These are phyloP conservation scores for Lamellibrachia columna DNA, from an alignment of 2,888 invertebrate species.

Conservation along the genomic window DNA sequence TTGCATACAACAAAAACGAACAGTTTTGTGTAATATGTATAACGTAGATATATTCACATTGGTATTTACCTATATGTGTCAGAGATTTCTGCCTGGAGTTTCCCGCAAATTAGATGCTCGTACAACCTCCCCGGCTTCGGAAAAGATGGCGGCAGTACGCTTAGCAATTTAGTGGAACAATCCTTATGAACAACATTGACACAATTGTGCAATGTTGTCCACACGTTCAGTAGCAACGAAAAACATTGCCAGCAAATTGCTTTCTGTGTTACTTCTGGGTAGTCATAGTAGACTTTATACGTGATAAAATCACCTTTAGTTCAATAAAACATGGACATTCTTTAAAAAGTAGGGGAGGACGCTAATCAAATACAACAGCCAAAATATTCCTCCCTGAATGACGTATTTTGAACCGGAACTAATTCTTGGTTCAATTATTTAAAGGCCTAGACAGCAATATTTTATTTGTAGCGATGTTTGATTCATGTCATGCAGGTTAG, in stretches of 20 bases:
- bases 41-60: not conserved
- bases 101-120: not conserved
- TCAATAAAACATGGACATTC: not conserved
- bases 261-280: not conserved
- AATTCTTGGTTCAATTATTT: not conserved
- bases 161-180: constrained; percentile 11
- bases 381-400: not conserved
- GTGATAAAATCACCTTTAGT: not conserved
- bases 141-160: not conserved
- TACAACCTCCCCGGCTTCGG: not conserved
- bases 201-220: not conserved
- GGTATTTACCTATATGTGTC: not conserved
- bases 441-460: not conserved
- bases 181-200: not conserved
- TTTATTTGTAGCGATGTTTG: not conserved
- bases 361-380: not conserved
- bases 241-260: not conserved
- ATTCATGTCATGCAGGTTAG: not conserved
- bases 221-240: not conserved
- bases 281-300: not conserved
- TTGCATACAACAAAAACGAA: not conserved
- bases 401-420: not conserved
- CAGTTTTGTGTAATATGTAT: not conserved
- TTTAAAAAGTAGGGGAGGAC: not conserved
- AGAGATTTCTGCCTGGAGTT: not conserved